Percentiles rank a stretch among this genome's conserved stretches.
Conservation (phyloP, 2,113 vertebrate species). For the Mustelus asterias region DNA sequence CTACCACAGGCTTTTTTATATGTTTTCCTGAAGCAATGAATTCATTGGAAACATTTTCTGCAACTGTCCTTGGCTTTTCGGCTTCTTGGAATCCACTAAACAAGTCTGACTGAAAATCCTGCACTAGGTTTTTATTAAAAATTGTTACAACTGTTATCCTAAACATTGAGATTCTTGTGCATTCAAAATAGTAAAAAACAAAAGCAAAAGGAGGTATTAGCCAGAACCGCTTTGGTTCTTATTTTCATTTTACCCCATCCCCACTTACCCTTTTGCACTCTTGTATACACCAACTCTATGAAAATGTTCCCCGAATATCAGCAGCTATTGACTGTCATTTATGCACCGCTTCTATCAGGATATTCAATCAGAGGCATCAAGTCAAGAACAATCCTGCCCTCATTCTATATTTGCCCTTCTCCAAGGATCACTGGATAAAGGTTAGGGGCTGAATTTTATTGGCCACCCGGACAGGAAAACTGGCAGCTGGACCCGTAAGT, state of each 20-base stretch:
- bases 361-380: neutral
- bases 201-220: neutral
- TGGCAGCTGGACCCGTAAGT: neutral
- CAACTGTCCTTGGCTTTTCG: neutral
- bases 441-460: neutral
- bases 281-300: neutral
- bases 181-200: neutral
- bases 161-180: neutral
- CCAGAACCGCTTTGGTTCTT: neutral
- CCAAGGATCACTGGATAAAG: neutral
- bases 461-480: neutral
- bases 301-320: neutral
- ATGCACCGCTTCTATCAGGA: neutral
- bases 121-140: neutral
- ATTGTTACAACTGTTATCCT: neutral
- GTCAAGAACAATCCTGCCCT: neutral
- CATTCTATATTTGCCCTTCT: neutral
- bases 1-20: neutral
- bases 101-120: neutral
- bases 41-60: neutral
- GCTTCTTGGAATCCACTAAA: neutral
- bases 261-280: neutral
- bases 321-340: neutral
- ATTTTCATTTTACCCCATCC: neutral
- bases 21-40: neutral